These are phyloP conservation scores for Lepus europaeus DNA, from an alignment of 2,113 vertebrate genomes.

Conservation along the genomic window DNA sequence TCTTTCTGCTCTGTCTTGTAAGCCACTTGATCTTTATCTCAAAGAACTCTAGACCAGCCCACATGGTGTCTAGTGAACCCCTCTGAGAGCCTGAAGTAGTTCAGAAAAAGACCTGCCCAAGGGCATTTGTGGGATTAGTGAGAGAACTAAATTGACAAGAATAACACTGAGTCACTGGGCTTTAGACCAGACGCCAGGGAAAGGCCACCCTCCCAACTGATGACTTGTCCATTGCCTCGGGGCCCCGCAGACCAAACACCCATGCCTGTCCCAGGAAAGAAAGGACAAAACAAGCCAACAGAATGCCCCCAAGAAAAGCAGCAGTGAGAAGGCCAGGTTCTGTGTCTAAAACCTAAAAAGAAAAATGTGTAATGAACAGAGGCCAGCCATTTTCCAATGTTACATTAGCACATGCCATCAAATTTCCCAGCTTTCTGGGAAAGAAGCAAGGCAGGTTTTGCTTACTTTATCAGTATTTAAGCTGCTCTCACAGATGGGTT, in stretches of 20 bases:
- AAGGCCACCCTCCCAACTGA: not conserved
- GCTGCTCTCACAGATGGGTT: not conserved
- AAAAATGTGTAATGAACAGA: not conserved
- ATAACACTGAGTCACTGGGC: not conserved
- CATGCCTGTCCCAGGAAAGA: not conserved
- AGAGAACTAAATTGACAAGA: slow-evolving; percentile 38
- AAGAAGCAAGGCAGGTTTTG: not conserved
- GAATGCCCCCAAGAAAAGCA: not conserved
- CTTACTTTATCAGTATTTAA: slow-evolving; percentile 23
- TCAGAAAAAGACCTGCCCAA: not conserved
- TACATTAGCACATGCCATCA: not conserved
- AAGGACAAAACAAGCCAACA: not conserved
- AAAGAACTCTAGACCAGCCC: not conserved
- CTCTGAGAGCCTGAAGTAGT: not conserved
- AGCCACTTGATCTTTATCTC: slow-evolving; percentile 20
- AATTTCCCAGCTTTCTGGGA: not conserved
- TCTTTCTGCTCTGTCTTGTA: not conserved
- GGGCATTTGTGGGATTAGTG: not conserved
- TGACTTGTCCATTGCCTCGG: not conserved
- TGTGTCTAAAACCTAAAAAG: not conserved
- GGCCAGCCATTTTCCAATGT: not conserved
- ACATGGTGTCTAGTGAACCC: not conserved
- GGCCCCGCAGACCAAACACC: not conserved
- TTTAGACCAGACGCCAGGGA: slow-evolving; percentile 29
- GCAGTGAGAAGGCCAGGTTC: not conserved